phyloP scores from a whole-genome alignment of 2,113 vertebrate species.

The Gymnocephalus cernua region DNA sequence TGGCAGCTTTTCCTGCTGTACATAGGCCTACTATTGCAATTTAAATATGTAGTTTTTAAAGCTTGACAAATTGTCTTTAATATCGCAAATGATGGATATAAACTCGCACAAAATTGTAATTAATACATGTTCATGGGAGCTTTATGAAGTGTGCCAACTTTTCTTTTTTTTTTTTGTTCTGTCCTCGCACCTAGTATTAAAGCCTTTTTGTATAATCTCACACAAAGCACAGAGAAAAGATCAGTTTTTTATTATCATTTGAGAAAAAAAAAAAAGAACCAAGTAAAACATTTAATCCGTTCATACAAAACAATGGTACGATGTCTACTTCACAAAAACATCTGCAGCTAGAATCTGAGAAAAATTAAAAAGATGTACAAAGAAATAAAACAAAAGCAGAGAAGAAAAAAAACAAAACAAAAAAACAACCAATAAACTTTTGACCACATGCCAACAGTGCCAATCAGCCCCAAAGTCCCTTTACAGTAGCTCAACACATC shows the following conservation, averaged over 20 bases:
- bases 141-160: no score
- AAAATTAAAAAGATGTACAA: slow-evolving; percentile 83
- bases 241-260: slow-evolving; percentile 82
- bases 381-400: slow-evolving; percentile 71
- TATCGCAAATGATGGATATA: background rate
- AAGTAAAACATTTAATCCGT: slow-evolving; percentile 83
- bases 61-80: background rate
- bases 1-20: background rate
- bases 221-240: slow-evolving; percentile 59
- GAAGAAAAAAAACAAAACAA: slow-evolving; percentile 42
- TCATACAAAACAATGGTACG: slow-evolving; percentile 85
- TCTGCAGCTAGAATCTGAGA: slow-evolving; percentile 73
- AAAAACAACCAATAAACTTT: slow-evolving; percentile 18
- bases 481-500: slow-evolving; percentile 70
- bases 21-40: background rate
- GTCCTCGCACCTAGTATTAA: no score
- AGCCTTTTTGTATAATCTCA: background rate
- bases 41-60: background rate
- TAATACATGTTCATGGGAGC: no score
- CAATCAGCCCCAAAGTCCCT: slow-evolving; percentile 63
- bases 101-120: slow-evolving; percentile 5
- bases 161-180: no score
- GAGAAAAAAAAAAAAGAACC: slow-evolving; percentile 35
- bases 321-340: slow-evolving; percentile 77
- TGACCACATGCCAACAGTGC: slow-evolving; percentile 56